phyloP scores from a whole-genome alignment of 2,888 invertebrate genomes.

The Papilio demoleus region DNA sequence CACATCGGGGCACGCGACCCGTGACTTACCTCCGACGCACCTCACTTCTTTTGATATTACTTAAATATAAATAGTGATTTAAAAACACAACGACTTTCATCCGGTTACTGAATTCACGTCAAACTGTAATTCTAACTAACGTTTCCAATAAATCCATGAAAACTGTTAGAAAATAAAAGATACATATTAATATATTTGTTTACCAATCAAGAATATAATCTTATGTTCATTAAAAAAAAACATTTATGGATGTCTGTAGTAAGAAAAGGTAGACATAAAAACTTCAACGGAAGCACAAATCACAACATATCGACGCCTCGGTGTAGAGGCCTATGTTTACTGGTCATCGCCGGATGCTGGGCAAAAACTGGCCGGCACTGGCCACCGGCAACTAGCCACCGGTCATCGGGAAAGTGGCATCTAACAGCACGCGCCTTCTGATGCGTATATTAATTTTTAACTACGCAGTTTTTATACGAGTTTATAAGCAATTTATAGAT shows the following conservation, averaged over 20 bases:
- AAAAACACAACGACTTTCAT: neutral
- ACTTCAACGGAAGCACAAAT: constrained; percentile 25
- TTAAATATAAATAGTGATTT: neutral
- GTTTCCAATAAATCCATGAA: neutral
- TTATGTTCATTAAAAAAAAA: neutral
- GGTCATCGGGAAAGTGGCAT: constrained; percentile 26
- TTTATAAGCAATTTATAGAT: constrained; percentile 15
- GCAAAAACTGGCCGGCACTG: constrained; percentile 30
- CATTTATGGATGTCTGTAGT: constrained; percentile 19
- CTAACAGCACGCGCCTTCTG: constrained; percentile 30
- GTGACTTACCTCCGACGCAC: constrained; percentile 28
- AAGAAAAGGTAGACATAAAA: constrained; percentile 30
- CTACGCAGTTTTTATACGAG: constrained; percentile 25
- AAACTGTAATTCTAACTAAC: neutral
- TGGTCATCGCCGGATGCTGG: constrained; percentile 32
- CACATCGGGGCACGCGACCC: constrained; percentile 39
- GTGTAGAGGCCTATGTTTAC: constrained; percentile 24
- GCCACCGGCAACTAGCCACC: constrained; percentile 19
- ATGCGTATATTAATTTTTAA: constrained; percentile 34
- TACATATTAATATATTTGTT: too few species aligned
- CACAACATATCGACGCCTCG: constrained; percentile 27
- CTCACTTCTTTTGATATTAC: constrained; percentile 20
- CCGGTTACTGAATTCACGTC: neutral
- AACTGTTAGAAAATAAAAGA: too few species aligned
- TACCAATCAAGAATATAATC: too few species aligned